These are phyloP conservation scores for Autographa gamma DNA, from an alignment of 2,888 invertebrate species.

Conservation along the genomic window DNA sequence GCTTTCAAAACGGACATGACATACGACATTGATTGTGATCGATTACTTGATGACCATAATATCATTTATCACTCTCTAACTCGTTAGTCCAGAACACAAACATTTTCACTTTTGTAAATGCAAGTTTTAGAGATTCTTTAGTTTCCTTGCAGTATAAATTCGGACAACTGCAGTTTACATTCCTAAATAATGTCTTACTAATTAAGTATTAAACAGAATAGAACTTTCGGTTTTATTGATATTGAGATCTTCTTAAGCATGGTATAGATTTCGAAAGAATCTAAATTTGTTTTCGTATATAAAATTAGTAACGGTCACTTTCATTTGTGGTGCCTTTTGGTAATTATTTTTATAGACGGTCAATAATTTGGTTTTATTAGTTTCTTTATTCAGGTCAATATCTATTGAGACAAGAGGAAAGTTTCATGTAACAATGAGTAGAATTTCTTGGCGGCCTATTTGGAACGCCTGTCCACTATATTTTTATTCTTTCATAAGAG, in stretches of 20 bases:
- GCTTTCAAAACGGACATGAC: background rate
- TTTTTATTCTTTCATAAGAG: no score
- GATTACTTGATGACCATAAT: slow-evolving; percentile 14
- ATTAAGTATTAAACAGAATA: no score
- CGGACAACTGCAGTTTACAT: background rate
- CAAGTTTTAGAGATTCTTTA: background rate
- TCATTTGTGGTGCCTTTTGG: slow-evolving; percentile 1
- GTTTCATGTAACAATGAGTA: background rate
- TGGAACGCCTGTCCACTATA: no score
- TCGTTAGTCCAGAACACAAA: background rate
- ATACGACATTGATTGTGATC: slow-evolving; percentile 25
- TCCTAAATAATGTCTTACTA: no score
- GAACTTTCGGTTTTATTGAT: background rate
- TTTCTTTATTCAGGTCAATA: background rate
- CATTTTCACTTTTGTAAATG: background rate
- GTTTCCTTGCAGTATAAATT: background rate
- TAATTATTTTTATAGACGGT: background rate
- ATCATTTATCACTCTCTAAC: background rate
- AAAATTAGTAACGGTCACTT: background rate
- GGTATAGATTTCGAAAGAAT: background rate
- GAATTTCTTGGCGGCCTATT: background rate
- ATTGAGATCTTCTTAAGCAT: background rate
- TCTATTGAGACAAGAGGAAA: background rate
- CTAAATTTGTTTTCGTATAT: background rate
- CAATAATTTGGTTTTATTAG: background rate